Evolutionary conservation across 2,113 vertebrate genomes (phyloP), one percentile per base, ranked within the genome.

Genomic region (Holacanthus passer): DNA sequence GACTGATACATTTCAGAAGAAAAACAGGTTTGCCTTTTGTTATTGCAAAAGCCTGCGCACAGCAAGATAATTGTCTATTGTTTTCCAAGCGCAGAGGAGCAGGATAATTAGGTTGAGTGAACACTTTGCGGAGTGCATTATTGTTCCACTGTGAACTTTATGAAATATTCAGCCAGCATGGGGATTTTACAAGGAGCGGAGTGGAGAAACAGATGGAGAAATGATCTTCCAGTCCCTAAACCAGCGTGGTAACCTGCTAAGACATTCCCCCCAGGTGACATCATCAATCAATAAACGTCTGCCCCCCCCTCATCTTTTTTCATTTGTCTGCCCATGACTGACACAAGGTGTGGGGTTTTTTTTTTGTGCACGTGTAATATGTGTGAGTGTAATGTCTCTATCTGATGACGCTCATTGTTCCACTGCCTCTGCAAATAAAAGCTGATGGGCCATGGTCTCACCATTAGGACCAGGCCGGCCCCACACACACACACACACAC

Each of bases 61-160:
- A 43, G 90, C 59, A 19, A 87, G 88, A 90, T 93, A 93, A 94
- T 93, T 90, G 91, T 91, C 88, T 88, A 81, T 93, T 93, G 91
- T 93, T 93, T 92, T 89, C 77, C 47, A 71, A 84, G 90, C 69
- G 17, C 84, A 47, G 77, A 91, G 88, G 85, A 82, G 89, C 78
- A 12, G 85, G 91, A 87, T 93, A 93, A 93, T 93, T 92, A 90
- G 90, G 84, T 92, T 84, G 85, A 65, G 87, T 59, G 89, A 92
- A 93, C 89, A 86, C 81, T 92, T 92, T 86, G 88, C 86, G 70
- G 89, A 90, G 87, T 84, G 91, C 86, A 85, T 91, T 91, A 93
- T 93, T 91, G 90, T 93, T 93, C 87, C 89, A 84, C 91, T 81
- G 90, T 89, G 89, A 92, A 93, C 91, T 94, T 94, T 93, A 94